phyloP scores from a whole-genome alignment of 2,113 vertebrate species.

The Eclectus roratus region DNA sequence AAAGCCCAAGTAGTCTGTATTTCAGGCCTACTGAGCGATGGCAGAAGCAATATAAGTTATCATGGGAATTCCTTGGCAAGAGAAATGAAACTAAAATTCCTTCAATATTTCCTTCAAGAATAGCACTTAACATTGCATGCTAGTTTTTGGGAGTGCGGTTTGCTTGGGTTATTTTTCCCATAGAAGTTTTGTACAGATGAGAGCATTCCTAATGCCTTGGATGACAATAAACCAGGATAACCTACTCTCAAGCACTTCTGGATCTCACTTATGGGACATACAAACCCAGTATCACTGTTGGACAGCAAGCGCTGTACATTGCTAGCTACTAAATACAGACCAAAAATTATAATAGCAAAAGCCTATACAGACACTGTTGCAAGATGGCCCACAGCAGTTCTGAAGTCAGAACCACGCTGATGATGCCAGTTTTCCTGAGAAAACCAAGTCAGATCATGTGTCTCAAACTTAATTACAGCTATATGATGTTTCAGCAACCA shows the following conservation, averaged over 20 bases:
- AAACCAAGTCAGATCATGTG: neutral
- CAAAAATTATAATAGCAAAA: neutral
- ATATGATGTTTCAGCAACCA: neutral
- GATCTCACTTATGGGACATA: neutral
- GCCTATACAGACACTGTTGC: accelerated
- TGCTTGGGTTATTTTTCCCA: neutral
- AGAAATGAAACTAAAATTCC: neutral
- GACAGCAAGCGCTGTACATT: neutral
- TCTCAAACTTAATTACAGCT: neutral
- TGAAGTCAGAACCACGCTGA: neutral
- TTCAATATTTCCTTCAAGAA: neutral
- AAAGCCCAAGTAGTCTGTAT: neutral
- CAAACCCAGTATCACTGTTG: neutral
- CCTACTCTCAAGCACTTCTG: neutral
- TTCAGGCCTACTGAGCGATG: neutral
- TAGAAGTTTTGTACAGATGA: neutral
- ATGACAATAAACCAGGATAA: neutral
- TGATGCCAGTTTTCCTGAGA: neutral
- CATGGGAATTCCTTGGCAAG: neutral
- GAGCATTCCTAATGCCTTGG: neutral
- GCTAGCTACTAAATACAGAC: neutral
- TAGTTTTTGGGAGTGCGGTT: accelerated
- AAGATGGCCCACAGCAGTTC: neutral
- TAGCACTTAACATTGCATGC: accelerated
- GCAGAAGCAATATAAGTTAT: neutral